A percentile compares a stretch with the other conserved stretches of the same genome.
phyloP scores from a whole-genome alignment of 2,797 vertebrate genomes.

The Pantherophis vulpinus region DNA sequence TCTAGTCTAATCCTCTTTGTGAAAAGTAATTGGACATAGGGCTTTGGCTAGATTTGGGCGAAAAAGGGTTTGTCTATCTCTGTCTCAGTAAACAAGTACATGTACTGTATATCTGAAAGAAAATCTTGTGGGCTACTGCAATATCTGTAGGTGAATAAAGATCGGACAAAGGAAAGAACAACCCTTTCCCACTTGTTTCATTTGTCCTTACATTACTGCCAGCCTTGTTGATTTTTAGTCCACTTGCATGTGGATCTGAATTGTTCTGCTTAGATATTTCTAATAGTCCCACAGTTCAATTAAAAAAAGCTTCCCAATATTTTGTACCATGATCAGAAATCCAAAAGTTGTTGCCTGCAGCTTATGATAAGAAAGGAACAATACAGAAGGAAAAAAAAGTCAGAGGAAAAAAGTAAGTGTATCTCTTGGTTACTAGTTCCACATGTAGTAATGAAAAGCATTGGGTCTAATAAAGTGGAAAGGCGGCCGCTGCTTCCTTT shows the following conservation, averaged over 20 bases:
- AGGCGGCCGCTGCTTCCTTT: neutral
- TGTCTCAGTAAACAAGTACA: neutral
- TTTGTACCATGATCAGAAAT: neutral
- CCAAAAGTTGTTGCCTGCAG: neutral
- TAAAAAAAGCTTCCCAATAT: neutral
- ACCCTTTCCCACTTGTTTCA: neutral
- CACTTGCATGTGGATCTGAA: neutral
- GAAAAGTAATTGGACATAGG: neutral
- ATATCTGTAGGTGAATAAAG: neutral
- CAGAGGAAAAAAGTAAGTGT: neutral
- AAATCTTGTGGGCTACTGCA: neutral
- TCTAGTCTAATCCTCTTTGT: neutral
- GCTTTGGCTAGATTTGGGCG: neutral
- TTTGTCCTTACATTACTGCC: neutral
- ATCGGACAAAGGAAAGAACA: neutral
- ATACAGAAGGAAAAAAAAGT: neutral
- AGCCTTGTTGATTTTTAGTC: neutral
- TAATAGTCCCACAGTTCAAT: neutral
- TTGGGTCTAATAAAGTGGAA: neutral
- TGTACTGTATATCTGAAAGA: neutral
- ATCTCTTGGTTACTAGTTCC: neutral
- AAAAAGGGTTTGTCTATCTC: neutral
- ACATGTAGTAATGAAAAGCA: neutral
- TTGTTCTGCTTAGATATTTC: neutral
- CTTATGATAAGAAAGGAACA: neutral